These are phyloP conservation scores for Eriocheir sinensis DNA, from an alignment of 1,140 invertebrate species.

Conservation along the genomic window DNA sequence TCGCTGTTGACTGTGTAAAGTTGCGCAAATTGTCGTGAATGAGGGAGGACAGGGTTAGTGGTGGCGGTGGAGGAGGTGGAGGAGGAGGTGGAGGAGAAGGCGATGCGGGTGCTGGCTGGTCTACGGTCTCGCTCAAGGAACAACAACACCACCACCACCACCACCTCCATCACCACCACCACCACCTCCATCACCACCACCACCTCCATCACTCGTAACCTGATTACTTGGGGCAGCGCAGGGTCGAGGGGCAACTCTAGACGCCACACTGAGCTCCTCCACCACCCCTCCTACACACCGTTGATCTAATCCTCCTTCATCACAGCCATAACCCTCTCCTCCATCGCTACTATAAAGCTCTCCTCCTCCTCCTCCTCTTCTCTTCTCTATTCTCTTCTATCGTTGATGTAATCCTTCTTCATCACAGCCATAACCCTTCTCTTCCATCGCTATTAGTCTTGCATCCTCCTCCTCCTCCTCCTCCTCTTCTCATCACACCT, in stretches of 20 bases:
- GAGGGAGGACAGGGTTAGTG: conserved; percentile 9
- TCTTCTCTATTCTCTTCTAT: too few species aligned
- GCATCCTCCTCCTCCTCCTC: too few species aligned
- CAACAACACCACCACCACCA: too few species aligned
- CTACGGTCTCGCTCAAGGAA: neutral
- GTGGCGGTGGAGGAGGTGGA: neutral
- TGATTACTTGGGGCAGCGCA: neutral
- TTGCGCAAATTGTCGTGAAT: conserved; percentile 16
- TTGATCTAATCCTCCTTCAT: too few species aligned
- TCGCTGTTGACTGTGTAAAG: neutral
- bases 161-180: too few species aligned
- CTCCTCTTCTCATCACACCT: too few species aligned
- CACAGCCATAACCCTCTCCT: too few species aligned
- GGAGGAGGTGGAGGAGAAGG: neutral
- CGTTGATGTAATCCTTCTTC: neutral
- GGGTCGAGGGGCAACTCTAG: neutral
- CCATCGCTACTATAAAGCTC: too few species aligned
- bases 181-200: too few species aligned
- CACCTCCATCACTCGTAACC: neutral
- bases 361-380: too few species aligned
- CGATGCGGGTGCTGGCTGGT: conserved; percentile 5
- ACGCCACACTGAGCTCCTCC: neutral
- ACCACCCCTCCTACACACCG: too few species aligned
- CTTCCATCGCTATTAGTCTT: neutral
- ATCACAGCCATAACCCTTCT: neutral